Conservation (phyloP, 2,888 invertebrate genomes). For the Pammene aurita region DNA sequence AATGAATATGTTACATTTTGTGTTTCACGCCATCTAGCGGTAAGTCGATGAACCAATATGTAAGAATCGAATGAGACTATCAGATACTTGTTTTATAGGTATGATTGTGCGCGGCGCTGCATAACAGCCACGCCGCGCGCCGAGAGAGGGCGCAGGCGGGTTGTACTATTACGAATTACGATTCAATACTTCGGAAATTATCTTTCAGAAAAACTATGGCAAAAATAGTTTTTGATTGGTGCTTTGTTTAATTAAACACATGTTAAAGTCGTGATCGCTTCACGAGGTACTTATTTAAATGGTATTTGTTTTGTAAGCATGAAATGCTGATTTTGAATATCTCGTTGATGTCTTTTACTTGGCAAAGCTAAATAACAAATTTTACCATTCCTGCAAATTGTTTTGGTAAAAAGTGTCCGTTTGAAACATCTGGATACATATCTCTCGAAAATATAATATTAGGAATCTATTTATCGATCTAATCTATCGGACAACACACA, state of each 20-base stretch:
- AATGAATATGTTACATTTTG: neutral
- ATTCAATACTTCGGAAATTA: neutral
- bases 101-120: neutral
- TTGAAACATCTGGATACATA: neutral
- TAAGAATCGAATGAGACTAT: neutral
- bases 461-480: too few relatives aligned
- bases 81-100: neutral
- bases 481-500: too few relatives aligned
- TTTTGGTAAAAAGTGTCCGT: too few relatives aligned
- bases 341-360: slow-evolving; percentile 27
- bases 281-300: too few relatives aligned
- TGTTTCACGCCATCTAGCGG: slow-evolving; percentile 31
- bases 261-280: too few relatives aligned
- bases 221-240: neutral
- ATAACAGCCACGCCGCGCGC: neutral
- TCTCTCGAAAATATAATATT: neutral
- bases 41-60: neutral
- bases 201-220: too few relatives aligned
- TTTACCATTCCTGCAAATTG: too few relatives aligned
- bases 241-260: too few relatives aligned
- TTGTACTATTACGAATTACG: neutral
- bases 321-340: neutral
- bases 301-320: neutral
- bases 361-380: neutral
- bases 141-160: slow-evolving; percentile 25